These are phyloP conservation scores for Nyleta sp. DNA, from an alignment of 2,888 invertebrate genomes.

Conservation along the genomic window DNA sequence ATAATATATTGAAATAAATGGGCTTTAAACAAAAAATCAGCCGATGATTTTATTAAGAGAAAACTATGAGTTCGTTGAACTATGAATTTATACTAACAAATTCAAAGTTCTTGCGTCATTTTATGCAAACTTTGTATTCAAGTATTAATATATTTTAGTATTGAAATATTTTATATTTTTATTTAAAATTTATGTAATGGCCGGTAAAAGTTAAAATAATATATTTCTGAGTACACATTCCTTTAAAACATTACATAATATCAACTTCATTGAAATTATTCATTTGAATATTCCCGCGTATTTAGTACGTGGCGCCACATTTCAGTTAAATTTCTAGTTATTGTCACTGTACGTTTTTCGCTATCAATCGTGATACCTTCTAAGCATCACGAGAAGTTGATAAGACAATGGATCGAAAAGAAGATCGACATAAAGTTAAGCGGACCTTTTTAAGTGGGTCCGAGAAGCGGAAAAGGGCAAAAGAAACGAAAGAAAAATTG, in stretches of 20 bases:
- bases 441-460: constrained; percentile 6
- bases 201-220: too few species aligned
- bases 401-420: constrained; percentile 12
- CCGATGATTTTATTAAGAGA: too few species aligned
- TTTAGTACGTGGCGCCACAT: not conserved
- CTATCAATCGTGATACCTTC: too few species aligned
- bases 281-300: not conserved
- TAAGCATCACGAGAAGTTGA: constrained; percentile 2
- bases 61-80: too few species aligned
- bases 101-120: too few species aligned
- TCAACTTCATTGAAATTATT: not conserved
- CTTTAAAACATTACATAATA: not conserved
- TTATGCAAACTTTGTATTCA: too few species aligned
- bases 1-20: not conserved
- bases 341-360: not conserved
- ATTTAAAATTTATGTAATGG: too few species aligned
- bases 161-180: too few species aligned
- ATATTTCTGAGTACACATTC: too few species aligned
- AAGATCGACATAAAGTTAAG: constrained; percentile 10
- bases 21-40: too few species aligned
- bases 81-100: too few species aligned
- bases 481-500: constrained; percentile 6
- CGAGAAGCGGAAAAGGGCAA: constrained; percentile 15
- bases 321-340: not conserved
- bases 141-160: too few species aligned